phyloP scores from a whole-genome alignment of 2,113 vertebrate species.

The Platichthys flesus region DNA sequence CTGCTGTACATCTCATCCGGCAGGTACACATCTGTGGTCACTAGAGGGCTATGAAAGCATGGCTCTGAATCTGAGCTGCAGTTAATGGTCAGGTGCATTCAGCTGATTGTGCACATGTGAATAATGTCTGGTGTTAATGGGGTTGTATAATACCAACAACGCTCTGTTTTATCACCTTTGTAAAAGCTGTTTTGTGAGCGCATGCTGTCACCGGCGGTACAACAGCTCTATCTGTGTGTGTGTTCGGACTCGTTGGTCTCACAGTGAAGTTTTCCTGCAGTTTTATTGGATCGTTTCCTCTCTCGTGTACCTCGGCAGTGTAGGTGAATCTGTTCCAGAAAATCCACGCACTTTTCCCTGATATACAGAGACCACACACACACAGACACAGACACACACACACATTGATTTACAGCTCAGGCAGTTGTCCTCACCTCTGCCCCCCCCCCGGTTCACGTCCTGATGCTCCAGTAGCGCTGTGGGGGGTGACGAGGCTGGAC shows the following conservation, averaged over 20 bases:
- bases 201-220: background rate
- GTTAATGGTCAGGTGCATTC: constrained; percentile 56
- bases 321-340: background rate
- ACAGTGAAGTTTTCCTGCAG: background rate
- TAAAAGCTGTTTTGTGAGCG: constrained; percentile 18
- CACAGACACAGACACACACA: constrained; percentile 1
- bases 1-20: constrained; percentile 30
- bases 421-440: constrained; percentile 59
- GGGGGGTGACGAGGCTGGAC: constrained; percentile 35
- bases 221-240: constrained; percentile 1
- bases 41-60: constrained; percentile 72
- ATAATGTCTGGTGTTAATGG: constrained; percentile 52
- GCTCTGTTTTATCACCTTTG: constrained; percentile 30
- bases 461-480: constrained; percentile 43
- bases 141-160: background rate
- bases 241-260: background rate
- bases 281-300: background rate
- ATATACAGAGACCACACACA: constrained; percentile 43
- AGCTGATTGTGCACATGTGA: constrained; percentile 28
- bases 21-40: constrained; percentile 63
- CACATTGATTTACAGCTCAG: constrained; percentile 70
- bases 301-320: background rate
- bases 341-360: background rate
- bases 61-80: constrained; percentile 2
- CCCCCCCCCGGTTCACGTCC: constrained; percentile 32